Evolutionary conservation across 2,797 vertebrate species (phyloP).

Genomic region (Mormyrops attenuatus): DNA sequence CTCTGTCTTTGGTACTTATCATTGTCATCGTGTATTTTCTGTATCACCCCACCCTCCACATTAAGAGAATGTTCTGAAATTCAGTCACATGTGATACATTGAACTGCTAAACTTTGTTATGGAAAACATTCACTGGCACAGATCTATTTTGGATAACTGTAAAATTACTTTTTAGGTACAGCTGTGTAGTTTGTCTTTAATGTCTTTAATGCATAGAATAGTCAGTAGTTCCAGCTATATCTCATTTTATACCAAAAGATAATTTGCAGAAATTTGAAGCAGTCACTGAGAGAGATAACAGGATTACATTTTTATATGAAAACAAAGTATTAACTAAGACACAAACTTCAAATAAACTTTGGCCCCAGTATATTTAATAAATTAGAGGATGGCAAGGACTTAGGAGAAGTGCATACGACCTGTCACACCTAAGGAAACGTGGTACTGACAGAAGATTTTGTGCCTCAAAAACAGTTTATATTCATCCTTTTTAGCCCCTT

Average conservation of each 20-base stretch:
- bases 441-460: not conserved
- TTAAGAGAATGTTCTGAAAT: not conserved
- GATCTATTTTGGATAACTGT: not conserved
- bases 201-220: not conserved
- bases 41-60: not conserved
- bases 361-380: not conserved
- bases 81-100: not conserved
- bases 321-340: conserved; percentile 7
- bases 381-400: not conserved
- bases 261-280: not conserved
- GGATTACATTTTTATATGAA: not conserved
- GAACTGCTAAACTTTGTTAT: not conserved
- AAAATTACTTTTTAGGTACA: not conserved
- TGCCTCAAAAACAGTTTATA: not conserved
- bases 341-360: not conserved
- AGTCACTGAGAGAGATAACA: not conserved
- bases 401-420: not conserved
- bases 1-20: not conserved
- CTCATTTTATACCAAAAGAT: not conserved
- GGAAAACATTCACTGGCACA: not conserved
- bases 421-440: not conserved
- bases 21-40: not conserved
- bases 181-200: not conserved
- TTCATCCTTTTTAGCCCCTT: not conserved
- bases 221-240: not conserved